Evolutionary conservation across 2,113 vertebrate genomes (phyloP).

Genomic region (Erinaceus europaeus): DNA sequence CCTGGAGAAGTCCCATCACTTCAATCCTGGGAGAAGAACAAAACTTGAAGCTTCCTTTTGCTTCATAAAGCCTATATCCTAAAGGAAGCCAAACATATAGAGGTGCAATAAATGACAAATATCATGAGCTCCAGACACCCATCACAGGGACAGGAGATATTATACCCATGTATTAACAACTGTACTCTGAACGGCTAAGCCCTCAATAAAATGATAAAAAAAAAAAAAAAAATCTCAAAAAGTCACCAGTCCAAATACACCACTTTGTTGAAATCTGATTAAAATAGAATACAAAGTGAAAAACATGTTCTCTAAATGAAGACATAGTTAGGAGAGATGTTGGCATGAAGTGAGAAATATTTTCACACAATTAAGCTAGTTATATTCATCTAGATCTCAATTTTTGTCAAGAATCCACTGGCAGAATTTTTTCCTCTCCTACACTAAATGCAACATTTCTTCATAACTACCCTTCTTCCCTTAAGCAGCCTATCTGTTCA

Average conservation of each 20-base stretch:
- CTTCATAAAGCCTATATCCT: neutral
- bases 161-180: too few species aligned
- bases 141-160: too few species aligned
- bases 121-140: too few species aligned
- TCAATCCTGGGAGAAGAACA: neutral
- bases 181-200: too few species aligned
- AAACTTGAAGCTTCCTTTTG: neutral
- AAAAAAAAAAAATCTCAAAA: neutral
- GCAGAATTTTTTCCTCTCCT: neutral
- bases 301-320: neutral
- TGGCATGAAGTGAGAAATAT: neutral
- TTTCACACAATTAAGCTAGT: neutral
- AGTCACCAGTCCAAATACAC: neutral
- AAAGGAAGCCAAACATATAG: neutral
- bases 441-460: neutral
- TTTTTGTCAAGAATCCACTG: neutral
- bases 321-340: neutral
- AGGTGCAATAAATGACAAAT: too few species aligned
- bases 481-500: accelerated
- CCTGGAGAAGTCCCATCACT: neutral
- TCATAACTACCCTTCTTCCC: neutral
- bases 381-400: accelerated
- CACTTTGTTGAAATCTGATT: neutral
- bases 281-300: neutral
- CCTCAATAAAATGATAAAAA: too few species aligned